Conservation (phyloP, 2,113 vertebrate species). For the Tonatia bakeri region DNA sequence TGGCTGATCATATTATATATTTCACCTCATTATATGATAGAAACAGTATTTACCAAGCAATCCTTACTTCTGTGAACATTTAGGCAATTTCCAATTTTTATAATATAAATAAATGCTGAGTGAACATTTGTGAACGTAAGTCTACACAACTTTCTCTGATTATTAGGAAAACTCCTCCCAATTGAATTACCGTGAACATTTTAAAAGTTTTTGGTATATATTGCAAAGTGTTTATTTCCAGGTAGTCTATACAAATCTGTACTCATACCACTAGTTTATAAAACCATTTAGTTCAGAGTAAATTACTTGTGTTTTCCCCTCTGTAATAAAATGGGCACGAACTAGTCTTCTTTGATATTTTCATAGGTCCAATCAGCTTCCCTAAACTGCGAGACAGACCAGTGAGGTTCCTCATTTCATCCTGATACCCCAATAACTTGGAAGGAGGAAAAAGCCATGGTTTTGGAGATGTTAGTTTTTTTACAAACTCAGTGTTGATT, state of each 20-base stretch:
- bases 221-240: background rate
- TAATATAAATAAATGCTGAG: background rate
- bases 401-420: background rate
- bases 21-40: background rate
- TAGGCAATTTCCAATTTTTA: background rate
- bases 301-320: background rate
- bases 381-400: background rate
- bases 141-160: background rate
- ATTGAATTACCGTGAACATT: background rate
- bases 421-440: background rate
- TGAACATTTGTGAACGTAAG: background rate
- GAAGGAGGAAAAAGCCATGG: background rate
- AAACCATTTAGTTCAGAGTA: background rate
- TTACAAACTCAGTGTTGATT: background rate
- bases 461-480: background rate
- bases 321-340: background rate
- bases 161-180: background rate
- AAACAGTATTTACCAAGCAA: background rate
- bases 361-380: slow-evolving; percentile 3
- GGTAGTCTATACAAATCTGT: background rate
- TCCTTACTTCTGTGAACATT: background rate
- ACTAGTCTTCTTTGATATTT: background rate
- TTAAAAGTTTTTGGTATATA: background rate
- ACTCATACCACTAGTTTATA: background rate
- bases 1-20: background rate